Conservation (phyloP, 2,888 invertebrate genomes). For the Drosophila cognata region DNA sequence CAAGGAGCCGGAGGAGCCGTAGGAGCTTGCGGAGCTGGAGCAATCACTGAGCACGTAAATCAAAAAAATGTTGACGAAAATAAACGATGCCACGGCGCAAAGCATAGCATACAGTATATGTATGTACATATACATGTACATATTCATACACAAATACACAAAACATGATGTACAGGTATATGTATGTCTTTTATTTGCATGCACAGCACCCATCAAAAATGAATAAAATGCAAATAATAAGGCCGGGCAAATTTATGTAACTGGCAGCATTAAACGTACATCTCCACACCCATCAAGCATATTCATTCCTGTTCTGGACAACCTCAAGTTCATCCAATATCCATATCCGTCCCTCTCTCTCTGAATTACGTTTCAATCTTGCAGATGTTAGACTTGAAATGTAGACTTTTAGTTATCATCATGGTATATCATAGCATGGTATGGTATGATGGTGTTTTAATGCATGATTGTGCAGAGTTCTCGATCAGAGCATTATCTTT, state of each 20-base stretch:
- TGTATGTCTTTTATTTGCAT: background rate
- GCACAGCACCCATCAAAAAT: background rate
- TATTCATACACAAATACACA: background rate
- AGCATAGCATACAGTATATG: conserved; percentile 8
- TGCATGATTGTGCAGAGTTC: background rate
- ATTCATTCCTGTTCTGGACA: background rate
- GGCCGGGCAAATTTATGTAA: background rate
- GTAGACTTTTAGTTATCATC: background rate
- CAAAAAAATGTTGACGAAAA: conserved; percentile 67
- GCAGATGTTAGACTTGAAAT: background rate
- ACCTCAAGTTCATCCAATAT: background rate
- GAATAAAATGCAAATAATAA: conserved; percentile 3
- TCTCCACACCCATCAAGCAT: background rate
- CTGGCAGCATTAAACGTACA: background rate
- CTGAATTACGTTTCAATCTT: background rate
- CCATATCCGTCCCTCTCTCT: background rate
- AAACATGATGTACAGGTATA: background rate
- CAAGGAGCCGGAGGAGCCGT: background rate
- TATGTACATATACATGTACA: background rate
- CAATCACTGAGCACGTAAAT: conserved; percentile 71
- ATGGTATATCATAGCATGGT: background rate
- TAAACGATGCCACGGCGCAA: conserved; percentile 49
- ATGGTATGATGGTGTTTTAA: background rate
- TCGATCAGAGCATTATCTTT: background rate
- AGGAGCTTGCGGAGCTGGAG: conserved; percentile 21